Evolutionary conservation across 2,797 vertebrate species (phyloP).

Genomic region (Anableps anableps): DNA sequence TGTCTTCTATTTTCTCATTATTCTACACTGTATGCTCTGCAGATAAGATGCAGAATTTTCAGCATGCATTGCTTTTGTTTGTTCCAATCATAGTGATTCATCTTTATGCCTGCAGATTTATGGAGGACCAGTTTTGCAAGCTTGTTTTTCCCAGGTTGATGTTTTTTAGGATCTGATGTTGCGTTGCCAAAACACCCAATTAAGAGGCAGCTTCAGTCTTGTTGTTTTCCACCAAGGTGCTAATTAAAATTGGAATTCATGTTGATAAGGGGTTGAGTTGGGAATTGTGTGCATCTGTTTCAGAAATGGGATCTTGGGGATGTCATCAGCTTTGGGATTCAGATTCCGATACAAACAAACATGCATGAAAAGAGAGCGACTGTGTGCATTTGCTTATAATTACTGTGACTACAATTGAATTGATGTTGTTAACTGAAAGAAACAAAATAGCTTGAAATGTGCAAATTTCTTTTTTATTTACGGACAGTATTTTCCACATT

Average conservation of each 20-base stretch:
- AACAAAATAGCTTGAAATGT: constrained; percentile 3
- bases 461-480: not conserved
- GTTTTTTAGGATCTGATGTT: constrained; percentile 71
- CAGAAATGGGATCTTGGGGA: constrained; percentile 24
- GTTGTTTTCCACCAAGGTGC: constrained; percentile 68
- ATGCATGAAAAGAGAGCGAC: not conserved
- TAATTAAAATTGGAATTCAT: constrained; percentile 75
- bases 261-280: constrained; percentile 35
- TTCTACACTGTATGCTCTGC: not conserved
- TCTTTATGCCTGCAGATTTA: not conserved
- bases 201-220: constrained; percentile 44
- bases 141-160: constrained; percentile 19
- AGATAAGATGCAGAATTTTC: constrained; percentile 5
- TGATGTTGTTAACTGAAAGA: constrained; percentile 21
- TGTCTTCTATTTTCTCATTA: not conserved
- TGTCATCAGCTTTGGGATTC: constrained; percentile 38
- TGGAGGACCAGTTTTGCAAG: not conserved
- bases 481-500: not conserved
- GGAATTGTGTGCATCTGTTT: constrained; percentile 21
- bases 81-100: not conserved
- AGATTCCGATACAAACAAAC: constrained; percentile 18
- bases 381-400: constrained; percentile 25
- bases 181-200: constrained; percentile 75
- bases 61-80: not conserved
- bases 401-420: constrained; percentile 33